Base-by-base conservation (phyloP, 2,888 invertebrate genomes). In the Bimastos eiseni region DNA sequence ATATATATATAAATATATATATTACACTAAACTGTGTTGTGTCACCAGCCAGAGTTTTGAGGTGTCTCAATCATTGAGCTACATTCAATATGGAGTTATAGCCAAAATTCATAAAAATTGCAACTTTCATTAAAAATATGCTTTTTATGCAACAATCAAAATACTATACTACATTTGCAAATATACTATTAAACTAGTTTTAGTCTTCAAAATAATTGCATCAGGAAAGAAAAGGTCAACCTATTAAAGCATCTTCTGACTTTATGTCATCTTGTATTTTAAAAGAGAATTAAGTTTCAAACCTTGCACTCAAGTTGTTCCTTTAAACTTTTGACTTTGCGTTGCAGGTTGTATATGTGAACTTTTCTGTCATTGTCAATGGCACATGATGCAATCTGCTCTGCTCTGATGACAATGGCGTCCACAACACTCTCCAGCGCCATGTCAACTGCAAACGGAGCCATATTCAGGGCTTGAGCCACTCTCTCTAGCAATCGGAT, bases 271-370 rank as follows among this genome's bases (percentile, higher is more conserved):
- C 3, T 30, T 30, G 55, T 30, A 55, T 55, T 55, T 55, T 5
- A 55, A 55, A 17, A 55, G n/a, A 90, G 33, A 55, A 36, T 13
- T 49, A 83, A 34, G 30, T n/a, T 37, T 21, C 89, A 21, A 30
- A 91, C 98, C 93, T 98, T 97, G 91, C 98, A 96, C 94, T 98
- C 98, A 49, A 98, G 96, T 95, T 98, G 98, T 94, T 98, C 98
- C 90, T 98, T 96, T 30, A 98, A 95, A 17, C 97, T 97, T 93
- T 98, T 96, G 34, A 95, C 97, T 92, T 98, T 96, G 91, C 98
- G 96, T 95, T 98, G 98, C 83, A 98, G 96, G 94, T 97, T 98
- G 95, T 98, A 98, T 90, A 98, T 97, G n/a, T 97, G 96, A 17
- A 97, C 97, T 38, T 97, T 97, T 96, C 97, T 97, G 95, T 97